These are phyloP conservation scores for Anabacerthia variegaticeps DNA, from an alignment of 2,797 vertebrate genomes.

Conservation along the genomic window DNA sequence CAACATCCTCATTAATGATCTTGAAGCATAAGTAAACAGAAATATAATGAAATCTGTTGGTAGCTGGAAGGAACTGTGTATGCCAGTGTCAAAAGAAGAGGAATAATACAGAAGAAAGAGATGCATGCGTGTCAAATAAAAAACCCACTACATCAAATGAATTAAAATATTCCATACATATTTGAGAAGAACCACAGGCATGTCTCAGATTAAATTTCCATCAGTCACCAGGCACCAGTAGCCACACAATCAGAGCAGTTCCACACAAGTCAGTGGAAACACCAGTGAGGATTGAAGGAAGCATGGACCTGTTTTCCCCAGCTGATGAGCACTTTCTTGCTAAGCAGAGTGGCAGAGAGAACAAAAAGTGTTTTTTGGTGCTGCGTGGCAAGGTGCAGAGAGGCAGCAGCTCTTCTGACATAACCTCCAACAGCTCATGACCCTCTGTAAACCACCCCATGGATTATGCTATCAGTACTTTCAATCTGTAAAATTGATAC, in stretches of 20 bases:
- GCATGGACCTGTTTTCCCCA: background rate
- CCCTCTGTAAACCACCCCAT: background rate
- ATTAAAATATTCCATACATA: background rate
- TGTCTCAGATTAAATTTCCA: background rate
- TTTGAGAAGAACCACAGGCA: background rate
- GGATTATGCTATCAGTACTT: background rate
- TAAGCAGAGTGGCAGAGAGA: background rate
- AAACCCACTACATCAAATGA: background rate
- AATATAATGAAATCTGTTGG: background rate
- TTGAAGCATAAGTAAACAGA: background rate
- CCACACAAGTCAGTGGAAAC: background rate
- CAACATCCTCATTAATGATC: slow-evolving; percentile 16
- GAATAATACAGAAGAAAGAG: background rate
- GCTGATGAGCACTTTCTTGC: background rate
- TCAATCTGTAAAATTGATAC: background rate
- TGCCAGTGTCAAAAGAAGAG: background rate
- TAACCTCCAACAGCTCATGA: background rate
- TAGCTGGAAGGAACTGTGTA: background rate
- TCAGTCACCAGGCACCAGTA: rapidly evolving
- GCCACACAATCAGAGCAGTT: background rate
- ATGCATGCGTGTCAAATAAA: background rate
- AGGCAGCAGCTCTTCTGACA: background rate
- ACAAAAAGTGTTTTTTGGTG: background rate
- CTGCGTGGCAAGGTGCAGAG: background rate
- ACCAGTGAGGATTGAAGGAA: background rate